These are phyloP conservation scores for Microcaecilia unicolor DNA, from an alignment of 2,797 vertebrate species.

Conservation along the genomic window DNA sequence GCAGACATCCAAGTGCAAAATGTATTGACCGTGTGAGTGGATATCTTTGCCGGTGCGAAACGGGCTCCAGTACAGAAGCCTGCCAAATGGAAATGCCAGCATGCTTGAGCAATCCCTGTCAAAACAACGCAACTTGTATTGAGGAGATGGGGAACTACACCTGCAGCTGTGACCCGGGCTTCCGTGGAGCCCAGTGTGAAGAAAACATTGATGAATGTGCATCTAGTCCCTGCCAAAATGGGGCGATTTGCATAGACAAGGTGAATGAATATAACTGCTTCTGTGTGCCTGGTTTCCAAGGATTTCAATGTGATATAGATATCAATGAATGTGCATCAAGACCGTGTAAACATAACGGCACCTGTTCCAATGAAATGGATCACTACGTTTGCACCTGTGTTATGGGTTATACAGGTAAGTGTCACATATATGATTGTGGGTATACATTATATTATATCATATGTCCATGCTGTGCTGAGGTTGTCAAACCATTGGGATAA, in stretches of 20 bases:
- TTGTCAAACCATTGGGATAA: no score
- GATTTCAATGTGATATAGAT: constrained; percentile 83
- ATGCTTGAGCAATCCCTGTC: constrained; percentile 62
- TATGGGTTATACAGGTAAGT: constrained; percentile 75
- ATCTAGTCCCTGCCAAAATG: constrained; percentile 78
- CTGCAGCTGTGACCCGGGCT: constrained; percentile 65
- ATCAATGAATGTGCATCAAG: constrained; percentile 90
- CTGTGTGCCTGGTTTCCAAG: constrained; percentile 95
- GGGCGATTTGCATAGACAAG: constrained; percentile 78
- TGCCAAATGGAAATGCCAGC: constrained; percentile 44
- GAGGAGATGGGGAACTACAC: constrained; percentile 33
- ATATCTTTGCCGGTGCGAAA: constrained; percentile 62
- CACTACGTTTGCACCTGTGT: constrained; percentile 70
- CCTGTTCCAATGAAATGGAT: constrained; percentile 78
- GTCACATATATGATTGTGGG: no score
- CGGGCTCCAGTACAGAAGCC: constrained; percentile 37
- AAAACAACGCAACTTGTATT: constrained; percentile 60
- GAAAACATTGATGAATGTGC: constrained; percentile 61
- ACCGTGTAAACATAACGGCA: constrained; percentile 80
- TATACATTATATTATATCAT: no score
- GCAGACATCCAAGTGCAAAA: constrained; percentile 33
- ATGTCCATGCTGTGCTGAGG: no score
- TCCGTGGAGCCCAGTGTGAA: constrained; percentile 57
- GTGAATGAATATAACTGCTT: constrained; percentile 67
- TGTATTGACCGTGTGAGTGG: constrained; percentile 44